Percentiles rank a stretch among this genome's conserved stretches.
Evolutionary conservation across 2,113 vertebrate genomes (phyloP).

Genomic region (Gymnogyps californianus): DNA sequence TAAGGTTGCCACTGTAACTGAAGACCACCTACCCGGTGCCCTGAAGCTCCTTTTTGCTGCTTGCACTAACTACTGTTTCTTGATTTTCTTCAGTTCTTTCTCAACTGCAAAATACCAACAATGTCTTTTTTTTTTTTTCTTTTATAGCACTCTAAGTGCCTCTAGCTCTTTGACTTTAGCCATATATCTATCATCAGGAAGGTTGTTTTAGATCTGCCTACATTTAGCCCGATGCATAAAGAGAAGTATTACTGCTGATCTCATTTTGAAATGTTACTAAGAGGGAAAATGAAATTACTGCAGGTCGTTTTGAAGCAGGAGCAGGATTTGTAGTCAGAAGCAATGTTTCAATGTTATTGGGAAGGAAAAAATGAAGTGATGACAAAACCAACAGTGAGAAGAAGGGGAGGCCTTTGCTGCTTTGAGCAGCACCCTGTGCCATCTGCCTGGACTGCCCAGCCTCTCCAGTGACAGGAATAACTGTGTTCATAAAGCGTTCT

Average conservation of each 20-base stretch:
- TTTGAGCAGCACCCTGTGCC: not conserved
- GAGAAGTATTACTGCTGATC: conserved; percentile 26
- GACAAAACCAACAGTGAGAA: not conserved
- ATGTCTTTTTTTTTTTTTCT: not conserved
- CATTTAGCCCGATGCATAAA: not conserved
- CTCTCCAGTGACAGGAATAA: not conserved
- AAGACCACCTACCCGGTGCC: not conserved
- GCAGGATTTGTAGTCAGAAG: not conserved
- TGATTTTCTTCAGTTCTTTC: conserved; percentile 4
- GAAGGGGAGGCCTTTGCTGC: not conserved
- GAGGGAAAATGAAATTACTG: conserved; percentile 23
- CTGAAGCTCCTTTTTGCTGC: not conserved
- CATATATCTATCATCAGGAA: not conserved
- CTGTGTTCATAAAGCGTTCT: not conserved
- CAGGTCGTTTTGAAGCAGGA: conserved; percentile 1
- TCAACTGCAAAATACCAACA: conserved; percentile 1
- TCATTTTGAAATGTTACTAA: conserved; percentile 22
- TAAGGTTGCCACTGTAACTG: not conserved
- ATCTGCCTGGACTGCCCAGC: not conserved
- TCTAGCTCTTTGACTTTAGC: conserved; percentile 12
- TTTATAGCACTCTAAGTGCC: not conserved
- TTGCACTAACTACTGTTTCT: not conserved
- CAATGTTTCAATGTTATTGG: not conserved
- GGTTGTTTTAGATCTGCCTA: not conserved
- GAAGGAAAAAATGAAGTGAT: not conserved